Conservation (phyloP, 2,113 vertebrate species). For the Phrynocephalus versicolor region DNA sequence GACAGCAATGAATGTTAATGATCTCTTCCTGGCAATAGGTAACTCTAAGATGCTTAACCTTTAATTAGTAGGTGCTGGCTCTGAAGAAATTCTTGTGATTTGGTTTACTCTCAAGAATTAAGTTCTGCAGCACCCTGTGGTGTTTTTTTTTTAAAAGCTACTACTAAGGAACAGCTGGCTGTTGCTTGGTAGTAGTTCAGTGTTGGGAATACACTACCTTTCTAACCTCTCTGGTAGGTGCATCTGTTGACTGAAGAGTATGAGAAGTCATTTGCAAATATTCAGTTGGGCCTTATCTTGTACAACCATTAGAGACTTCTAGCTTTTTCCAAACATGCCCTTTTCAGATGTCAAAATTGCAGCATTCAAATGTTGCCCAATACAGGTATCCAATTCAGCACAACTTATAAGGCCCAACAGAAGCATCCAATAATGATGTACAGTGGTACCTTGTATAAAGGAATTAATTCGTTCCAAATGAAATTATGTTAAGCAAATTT, state of each 20-base stretch:
- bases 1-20: constrained; percentile 84
- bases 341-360: neutral
- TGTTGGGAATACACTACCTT: neutral
- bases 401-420: neutral
- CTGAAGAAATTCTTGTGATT: neutral
- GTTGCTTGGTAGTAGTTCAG: neutral
- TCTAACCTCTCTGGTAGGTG: neutral
- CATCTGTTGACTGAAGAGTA: neutral
- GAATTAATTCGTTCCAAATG: no score
- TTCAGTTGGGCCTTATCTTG: neutral
- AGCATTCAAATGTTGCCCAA: neutral
- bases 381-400: no score
- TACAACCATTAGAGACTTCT: neutral
- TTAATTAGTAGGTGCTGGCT: neutral
- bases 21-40: constrained; percentile 85
- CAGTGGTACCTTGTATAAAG: no score
- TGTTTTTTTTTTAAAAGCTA: neutral
- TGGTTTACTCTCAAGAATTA: neutral
- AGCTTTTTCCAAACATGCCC: neutral
- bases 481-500: no score
- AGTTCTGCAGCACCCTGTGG: neutral
- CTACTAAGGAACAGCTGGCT: neutral
- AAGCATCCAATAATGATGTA: neutral
- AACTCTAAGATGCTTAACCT: constrained; percentile 37
- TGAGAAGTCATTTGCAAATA: neutral